Base-by-base conservation (phyloP, 2,113 vertebrate species). In the Corydoras maculifer region DNA sequence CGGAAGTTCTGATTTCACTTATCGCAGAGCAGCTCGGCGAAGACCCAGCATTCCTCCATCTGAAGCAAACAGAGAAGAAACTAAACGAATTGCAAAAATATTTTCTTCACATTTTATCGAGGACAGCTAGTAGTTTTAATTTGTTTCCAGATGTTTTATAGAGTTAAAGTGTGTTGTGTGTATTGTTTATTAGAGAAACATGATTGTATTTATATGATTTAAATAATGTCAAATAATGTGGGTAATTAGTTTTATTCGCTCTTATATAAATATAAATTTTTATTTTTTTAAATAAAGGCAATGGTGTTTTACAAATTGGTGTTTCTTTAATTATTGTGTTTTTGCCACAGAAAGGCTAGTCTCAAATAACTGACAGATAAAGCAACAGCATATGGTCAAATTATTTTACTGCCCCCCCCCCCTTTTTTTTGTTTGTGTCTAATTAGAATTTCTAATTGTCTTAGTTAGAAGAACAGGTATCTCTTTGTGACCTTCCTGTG, bases 21-120 rank as follows among this genome's bases (percentile, higher is more conserved):
- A 64, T 79, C 77, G 48, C 5, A 86, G 81, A 73, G 79, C 68
- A 0, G 63, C 31, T 5, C 86, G 73, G 0, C 87, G 75, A 60
- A 79, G 81, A 61, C 89, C 88, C n/a, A 77, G 65, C 75, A 75
- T 87, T 43, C 81, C 84, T 0, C 66, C 77, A 0, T 73, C 82
- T 0, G 76, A 78, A 10, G 82, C 87, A 72, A 89, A 87, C 0
- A 89, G 87, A 64, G 84, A 92, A 70, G 92, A 95, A 75, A 87
- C 92, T 0, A 74, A 83, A 62, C 90, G 95, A 66, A 97, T 99
- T 1, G 90, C 93, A 14, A 89, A 90, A 76, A 98, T 98, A 74
- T 98, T 98, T 85, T 88, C 93, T 7, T 82, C 90, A 57, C 89
- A 67, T 25, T 90, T 91, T 67, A 83, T 89, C 67, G 79, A 90